Base-by-base conservation (phyloP, 1,140 invertebrate species). In the Bombus confusus region DNA sequence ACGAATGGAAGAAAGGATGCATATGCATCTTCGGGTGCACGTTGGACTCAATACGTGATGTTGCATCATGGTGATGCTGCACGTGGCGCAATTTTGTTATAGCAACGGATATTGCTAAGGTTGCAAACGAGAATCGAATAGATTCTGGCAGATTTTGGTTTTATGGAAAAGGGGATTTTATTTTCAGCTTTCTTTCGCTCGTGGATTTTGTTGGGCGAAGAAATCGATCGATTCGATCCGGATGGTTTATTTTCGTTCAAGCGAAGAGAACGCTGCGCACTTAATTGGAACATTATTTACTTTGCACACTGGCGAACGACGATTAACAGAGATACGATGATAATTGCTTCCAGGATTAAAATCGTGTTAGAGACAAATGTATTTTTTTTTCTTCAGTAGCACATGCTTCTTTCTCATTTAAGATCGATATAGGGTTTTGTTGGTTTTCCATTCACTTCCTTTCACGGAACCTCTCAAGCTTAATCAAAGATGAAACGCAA, bases 361-460 rank as follows among this genome's bases (percentile, higher is more conserved):
- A 74, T 74, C 34, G 41, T 4, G 18, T 74, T 52, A 13, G 43
- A 66, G n/a, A 66, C 8, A 25, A 75, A 13, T 13, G 15, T 39
- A 34, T 52, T 39, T 25, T 62, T 43, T 64, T 52, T 39, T 18
- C 41, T 57, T 72, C 72, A 28, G 12, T n/a, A 31, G 31, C 47
- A 69, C 69, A 74, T 43, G 80, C 43, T 64, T 74, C n/a, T 62
- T 81, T 75, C 64, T 66, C 73, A 13, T 31, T 75, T 34, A 43
- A n/a, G 6, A 1, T 18, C n/a, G 28, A 31, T 43, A 28, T 43
- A 28, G 62, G 79, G 34, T 72, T 22, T 9, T 31, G n/a, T 71
- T 25, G 47, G 39, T 80, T 39, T 39, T 39, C 66, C 12, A 37
- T 71, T 66, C 41, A 12, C 5, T 25, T 22, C 18, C 59, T 25